Percentiles rank a stretch among this genome's conserved stretches.
These are phyloP conservation scores for Ophthalmotilapia sp. DNA, from an alignment of 2,113 vertebrate genomes.

Conservation along the genomic window DNA sequence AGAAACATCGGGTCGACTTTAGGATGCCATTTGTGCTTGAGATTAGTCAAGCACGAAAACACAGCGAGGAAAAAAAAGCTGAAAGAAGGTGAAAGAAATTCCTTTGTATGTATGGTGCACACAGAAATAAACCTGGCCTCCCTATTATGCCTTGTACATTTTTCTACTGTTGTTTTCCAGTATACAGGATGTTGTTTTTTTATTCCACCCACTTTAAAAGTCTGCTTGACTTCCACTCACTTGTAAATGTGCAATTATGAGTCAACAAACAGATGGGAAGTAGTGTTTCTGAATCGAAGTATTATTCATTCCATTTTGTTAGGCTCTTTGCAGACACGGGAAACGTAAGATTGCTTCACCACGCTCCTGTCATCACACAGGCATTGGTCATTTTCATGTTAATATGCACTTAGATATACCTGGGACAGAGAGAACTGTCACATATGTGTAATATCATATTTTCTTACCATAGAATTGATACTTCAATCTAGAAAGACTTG, in stretches of 20 bases:
- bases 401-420: neutral
- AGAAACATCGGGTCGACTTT: neutral
- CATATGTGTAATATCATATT: neutral
- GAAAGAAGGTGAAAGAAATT: neutral
- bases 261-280: neutral
- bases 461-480: neutral
- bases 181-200: neutral
- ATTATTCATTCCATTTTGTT: neutral
- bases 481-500: neutral
- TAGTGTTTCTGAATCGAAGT: conserved; percentile 1
- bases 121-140: neutral
- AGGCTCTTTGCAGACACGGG: neutral
- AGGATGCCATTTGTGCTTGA: neutral
- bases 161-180: neutral
- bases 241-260: neutral
- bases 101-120: neutral
- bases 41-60: neutral
- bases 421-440: neutral
- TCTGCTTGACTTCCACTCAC: neutral
- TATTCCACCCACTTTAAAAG: neutral
- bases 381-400: neutral
- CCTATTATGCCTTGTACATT: neutral
- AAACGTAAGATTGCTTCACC: neutral
- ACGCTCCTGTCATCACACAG: neutral
- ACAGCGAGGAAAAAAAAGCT: neutral